Percentiles rank a stretch among this genome's conserved stretches.
These are phyloP conservation scores for Cepphus grylle DNA, from an alignment of 2,113 vertebrate species.

Conservation along the genomic window DNA sequence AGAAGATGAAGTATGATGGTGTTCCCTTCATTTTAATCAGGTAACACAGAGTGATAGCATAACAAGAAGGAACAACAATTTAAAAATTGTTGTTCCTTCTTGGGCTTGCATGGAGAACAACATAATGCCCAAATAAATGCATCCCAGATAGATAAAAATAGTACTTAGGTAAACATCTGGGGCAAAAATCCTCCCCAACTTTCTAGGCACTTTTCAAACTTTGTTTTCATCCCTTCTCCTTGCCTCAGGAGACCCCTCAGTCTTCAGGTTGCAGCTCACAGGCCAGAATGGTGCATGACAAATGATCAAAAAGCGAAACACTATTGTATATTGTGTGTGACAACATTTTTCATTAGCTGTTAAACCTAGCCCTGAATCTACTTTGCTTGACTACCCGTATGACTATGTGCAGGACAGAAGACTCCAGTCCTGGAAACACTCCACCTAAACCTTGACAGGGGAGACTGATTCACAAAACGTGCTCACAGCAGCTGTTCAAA, in stretches of 20 bases:
- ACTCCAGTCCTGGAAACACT: background rate
- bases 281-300: background rate
- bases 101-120: background rate
- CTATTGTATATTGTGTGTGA: background rate
- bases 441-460: background rate
- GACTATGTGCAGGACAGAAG: background rate
- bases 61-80: background rate
- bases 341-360: background rate
- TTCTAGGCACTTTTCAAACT: background rate
- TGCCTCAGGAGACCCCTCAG: background rate
- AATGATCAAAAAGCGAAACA: background rate
- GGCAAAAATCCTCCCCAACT: background rate
- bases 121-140: background rate
- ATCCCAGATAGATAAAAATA: background rate
- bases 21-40: background rate
- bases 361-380: background rate
- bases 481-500: background rate
- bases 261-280: background rate
- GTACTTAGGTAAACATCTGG: background rate
- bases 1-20: background rate
- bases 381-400: background rate
- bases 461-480: background rate
- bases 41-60: background rate
- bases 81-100: background rate
- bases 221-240: background rate